Evolutionary conservation across 2,113 vertebrate species (phyloP), one percentile per base, ranked within the genome.

Genomic region (Dromaius novaehollandiae): DNA sequence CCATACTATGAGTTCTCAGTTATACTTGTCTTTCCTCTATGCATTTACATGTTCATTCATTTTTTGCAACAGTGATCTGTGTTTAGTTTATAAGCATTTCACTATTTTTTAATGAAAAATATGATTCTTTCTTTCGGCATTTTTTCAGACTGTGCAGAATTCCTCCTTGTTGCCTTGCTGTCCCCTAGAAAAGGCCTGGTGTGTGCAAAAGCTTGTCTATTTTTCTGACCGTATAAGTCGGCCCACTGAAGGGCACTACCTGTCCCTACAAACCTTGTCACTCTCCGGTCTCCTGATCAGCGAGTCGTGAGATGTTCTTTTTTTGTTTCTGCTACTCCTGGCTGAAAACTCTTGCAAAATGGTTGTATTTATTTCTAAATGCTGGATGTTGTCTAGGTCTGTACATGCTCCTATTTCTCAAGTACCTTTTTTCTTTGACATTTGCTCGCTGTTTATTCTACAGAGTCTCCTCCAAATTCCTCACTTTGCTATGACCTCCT

Each of bases 91-190:
- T 91, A 91, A 91, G 50, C 34, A 77, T 90, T 77, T 60, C 71
- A 81, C 96, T 75, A 88, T 51, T 93, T 96, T 94, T 96, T 90
- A 77, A 96, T 91, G 78, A 56, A 89, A 91, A 91, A 51, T 44
- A 48, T 55, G 7, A 63, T 77, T 80, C 40, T 91, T 93, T 34
- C 2, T 61, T 88, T 88, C 34, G 76, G 20, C 18, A 46, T 86
- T 66, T 69, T 69, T 94, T 83, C 71, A 77, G 26, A 38, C 58
- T 5, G 3, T 13, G 42, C 58, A 91, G 75, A 87, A 32, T 13
- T 82, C 24, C 18, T 87, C 36, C 32, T 13, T 16, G 16, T 70
- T 88, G n/a, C 53, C 73, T 70, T 90, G 48, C 63, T 77, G 48
- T 56, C 34, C 15, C 20, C 77, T 91, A 66, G 55, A 89, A 83